These are phyloP conservation scores for Drosophila funebris DNA, from an alignment of 1,140 invertebrate genomes.

Conservation along the genomic window DNA sequence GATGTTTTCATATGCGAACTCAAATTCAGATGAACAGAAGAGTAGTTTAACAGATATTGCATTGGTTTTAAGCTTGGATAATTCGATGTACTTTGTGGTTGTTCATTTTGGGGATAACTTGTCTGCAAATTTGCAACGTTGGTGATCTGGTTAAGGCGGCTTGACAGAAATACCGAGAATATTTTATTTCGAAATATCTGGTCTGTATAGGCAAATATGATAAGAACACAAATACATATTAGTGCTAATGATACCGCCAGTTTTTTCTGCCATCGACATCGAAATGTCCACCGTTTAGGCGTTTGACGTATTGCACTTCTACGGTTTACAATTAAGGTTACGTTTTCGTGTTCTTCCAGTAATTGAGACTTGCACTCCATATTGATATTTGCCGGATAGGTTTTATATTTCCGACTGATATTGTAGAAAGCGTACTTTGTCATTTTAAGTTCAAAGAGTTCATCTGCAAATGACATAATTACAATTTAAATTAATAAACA, in stretches of 20 bases:
- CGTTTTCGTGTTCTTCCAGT: slow-evolving; percentile 68
- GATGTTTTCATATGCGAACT: slow-evolving; percentile 29
- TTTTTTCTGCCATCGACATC: slow-evolving; percentile 72
- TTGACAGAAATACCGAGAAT: slow-evolving; percentile 63
- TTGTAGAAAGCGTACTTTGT: slow-evolving; percentile 67
- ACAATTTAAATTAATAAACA: background rate
- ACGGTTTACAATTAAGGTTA: slow-evolving; percentile 67
- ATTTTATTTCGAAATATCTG: slow-evolving; percentile 66
- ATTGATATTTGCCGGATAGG: slow-evolving; percentile 64
- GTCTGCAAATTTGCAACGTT: slow-evolving; percentile 44
- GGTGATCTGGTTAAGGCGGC: slow-evolving; percentile 44
- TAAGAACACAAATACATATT: slow-evolving; percentile 64
- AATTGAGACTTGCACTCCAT: slow-evolving; percentile 70
- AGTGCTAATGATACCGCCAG: slow-evolving; percentile 61
- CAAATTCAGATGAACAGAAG: slow-evolving; percentile 50
- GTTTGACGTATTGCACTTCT: slow-evolving; percentile 53
- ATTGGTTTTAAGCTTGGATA: slow-evolving; percentile 50
- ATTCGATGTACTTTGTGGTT: slow-evolving; percentile 23
- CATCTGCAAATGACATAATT: slow-evolving; percentile 32
- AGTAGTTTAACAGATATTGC: slow-evolving; percentile 67
- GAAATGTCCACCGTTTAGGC: slow-evolving; percentile 51
- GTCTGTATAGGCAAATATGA: slow-evolving; percentile 71
- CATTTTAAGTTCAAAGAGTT: slow-evolving; percentile 45
- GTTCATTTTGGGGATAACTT: slow-evolving; percentile 35
- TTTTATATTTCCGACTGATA: slow-evolving; percentile 69